These are phyloP conservation scores for Ara ararauna DNA, from an alignment of 2,797 vertebrate genomes.

Conservation along the genomic window DNA sequence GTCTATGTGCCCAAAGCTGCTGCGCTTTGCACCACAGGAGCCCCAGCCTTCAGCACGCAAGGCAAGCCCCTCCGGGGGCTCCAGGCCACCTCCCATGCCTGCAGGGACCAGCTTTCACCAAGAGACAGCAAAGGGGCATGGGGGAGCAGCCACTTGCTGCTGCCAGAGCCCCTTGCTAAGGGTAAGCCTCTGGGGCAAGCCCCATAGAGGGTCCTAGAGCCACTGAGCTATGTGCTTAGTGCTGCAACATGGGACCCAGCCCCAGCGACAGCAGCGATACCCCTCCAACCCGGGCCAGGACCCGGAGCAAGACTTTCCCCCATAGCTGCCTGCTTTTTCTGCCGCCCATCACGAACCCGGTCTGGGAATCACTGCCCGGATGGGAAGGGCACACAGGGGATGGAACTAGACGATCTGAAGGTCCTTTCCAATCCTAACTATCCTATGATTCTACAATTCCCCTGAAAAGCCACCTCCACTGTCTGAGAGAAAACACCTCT, in stretches of 20 bases:
- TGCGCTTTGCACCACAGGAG: not conserved
- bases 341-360: accelerated
- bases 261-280: not conserved
- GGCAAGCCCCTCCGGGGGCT: not conserved
- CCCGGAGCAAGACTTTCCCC: not conserved
- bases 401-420: not conserved
- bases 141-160: not conserved
- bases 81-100: not conserved
- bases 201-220: not conserved
- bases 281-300: not conserved
- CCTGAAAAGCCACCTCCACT: not conserved
- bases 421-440: not conserved
- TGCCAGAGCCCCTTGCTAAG: not conserved
- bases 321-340: not conserved
- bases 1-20: not conserved
- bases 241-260: not conserved
- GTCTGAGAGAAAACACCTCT: not conserved
- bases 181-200: not conserved
- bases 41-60: accelerated
- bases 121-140: not conserved
- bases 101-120: not conserved
- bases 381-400: accelerated
- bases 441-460: not conserved
- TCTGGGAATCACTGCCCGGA: not conserved
- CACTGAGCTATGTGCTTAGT: accelerated